A percentile compares a stretch with the other conserved stretches of the same genome.
Evolutionary conservation across 2,888 invertebrate genomes (phyloP).

Genomic region (Amiota communis): DNA sequence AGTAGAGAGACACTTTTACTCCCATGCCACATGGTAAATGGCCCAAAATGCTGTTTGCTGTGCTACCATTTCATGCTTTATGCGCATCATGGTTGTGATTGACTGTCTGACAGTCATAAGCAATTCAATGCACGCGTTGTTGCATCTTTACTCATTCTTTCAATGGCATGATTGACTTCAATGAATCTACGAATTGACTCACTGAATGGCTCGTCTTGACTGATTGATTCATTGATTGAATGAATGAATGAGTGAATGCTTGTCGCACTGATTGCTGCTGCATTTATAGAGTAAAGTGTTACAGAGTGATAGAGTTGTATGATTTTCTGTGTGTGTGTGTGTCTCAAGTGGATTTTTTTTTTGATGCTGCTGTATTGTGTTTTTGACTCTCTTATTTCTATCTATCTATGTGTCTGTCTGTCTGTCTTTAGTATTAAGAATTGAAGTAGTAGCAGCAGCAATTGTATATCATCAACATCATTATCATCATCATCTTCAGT

Average conservation of each 20-base stretch:
- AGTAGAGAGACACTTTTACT: background rate
- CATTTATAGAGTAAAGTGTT: conserved; percentile 22
- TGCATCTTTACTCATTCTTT: background rate
- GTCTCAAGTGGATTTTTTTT: conserved; percentile 60
- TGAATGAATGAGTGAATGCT: conserved; percentile 40
- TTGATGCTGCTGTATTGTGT: background rate
- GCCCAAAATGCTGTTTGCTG: background rate
- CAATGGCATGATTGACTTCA: conserved; percentile 5
- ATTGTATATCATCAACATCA: too few relatives aligned
- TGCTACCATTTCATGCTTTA: background rate
- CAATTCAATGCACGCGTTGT: conserved; percentile 18
- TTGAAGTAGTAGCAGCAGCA: too few relatives aligned
- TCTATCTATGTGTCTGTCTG: too few relatives aligned
- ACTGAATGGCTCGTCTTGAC: conserved; percentile 36
- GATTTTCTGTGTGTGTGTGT: conserved; percentile 24
- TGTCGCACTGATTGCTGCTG: conserved; percentile 60
- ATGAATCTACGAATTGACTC: background rate
- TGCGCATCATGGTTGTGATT: background rate
- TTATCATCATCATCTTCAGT: conserved; percentile 28
- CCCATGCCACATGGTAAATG: background rate
- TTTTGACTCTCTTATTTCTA: background rate
- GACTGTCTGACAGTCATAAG: background rate
- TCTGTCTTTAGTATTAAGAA: too few relatives aligned
- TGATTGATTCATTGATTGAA: conserved; percentile 33
- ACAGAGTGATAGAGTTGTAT: conserved; percentile 18